A percentile compares a stretch with the other conserved stretches of the same genome.
Evolutionary conservation across 2,113 vertebrate species (phyloP).

Genomic region (pig (Sus scrofa)): DNA sequence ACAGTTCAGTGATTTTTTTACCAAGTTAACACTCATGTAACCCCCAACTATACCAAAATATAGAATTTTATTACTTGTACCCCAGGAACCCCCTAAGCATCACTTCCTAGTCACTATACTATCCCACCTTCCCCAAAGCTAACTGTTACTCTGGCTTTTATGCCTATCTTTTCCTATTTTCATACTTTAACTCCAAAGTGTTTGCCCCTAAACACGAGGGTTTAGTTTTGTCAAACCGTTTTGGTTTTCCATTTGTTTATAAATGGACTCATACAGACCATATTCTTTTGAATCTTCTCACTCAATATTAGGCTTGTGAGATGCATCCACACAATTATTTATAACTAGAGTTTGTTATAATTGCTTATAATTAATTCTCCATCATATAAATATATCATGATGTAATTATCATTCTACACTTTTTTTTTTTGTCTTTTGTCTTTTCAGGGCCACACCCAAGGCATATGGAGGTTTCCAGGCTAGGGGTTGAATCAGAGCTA

Average conservation of each 20-base stretch:
- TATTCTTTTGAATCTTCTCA: constrained; percentile 5
- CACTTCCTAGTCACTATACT: not conserved
- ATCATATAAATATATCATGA: not conserved
- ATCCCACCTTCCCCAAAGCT: not conserved
- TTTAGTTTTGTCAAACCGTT: not conserved
- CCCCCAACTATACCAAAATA: not conserved
- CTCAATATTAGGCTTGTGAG: not conserved
- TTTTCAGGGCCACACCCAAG: too few relatives aligned
- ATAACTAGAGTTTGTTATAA: not conserved
- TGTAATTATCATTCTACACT: not conserved
- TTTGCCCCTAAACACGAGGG: not conserved
- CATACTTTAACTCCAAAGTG: not conserved
- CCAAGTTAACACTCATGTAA: not conserved
- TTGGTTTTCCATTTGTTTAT: not conserved
- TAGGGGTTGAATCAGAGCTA: too few relatives aligned
- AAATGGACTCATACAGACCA: not conserved
- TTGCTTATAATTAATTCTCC: not conserved
- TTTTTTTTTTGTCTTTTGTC: too few relatives aligned
- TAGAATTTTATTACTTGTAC: not conserved
- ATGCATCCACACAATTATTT: not conserved
- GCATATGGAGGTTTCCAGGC: too few relatives aligned
- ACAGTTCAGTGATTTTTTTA: not conserved
- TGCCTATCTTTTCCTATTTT: not conserved
- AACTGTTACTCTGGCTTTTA: not conserved
- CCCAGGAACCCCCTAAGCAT: not conserved